These are phyloP conservation scores for Trachythela sp. DNA, from an alignment of 64 coral and sea anemone species.

Conservation along the genomic window DNA sequence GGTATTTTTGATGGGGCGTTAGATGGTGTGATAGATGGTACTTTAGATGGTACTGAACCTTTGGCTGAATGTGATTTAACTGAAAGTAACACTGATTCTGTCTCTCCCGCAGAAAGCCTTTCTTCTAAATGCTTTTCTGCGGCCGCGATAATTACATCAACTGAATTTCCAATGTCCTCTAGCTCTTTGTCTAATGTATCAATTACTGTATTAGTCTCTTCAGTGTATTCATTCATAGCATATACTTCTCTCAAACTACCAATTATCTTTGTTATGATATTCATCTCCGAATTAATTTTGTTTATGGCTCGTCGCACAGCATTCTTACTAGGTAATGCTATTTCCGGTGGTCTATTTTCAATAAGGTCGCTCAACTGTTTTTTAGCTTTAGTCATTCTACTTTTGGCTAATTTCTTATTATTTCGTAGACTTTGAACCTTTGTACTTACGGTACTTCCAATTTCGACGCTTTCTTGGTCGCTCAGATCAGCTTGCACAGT, in stretches of 20 bases:
- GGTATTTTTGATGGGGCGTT: not conserved
- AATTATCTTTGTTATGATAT: conserved; percentile 1
- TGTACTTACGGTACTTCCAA: too few species aligned
- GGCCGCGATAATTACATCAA: not conserved
- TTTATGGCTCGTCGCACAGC: too few species aligned
- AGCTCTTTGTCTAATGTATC: conserved; percentile 20
- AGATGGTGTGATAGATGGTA: not conserved
- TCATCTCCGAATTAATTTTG: conserved; percentile 24
- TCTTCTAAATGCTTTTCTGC: not conserved
- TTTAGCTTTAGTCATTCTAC: too few species aligned
- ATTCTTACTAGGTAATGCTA: too few species aligned
- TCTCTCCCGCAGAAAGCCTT: not conserved
- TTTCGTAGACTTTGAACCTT: too few species aligned
- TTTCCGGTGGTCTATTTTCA: too few species aligned
- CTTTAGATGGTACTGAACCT: not conserved
- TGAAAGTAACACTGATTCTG: not conserved
- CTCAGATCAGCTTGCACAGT: too few species aligned
- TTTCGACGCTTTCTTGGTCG: too few species aligned
- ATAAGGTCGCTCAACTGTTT: too few species aligned
- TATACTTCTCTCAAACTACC: conserved; percentile 30
- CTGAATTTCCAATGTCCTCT: conserved; percentile 18
- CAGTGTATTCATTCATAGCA: not conserved
- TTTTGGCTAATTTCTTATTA: too few species aligned
- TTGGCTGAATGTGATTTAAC: not conserved
- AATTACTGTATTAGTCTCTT: not conserved